Percentiles rank a stretch among this genome's conserved stretches.
These are phyloP conservation scores for Antechinus stuartii DNA, from an alignment of 2,113 vertebrate genomes.

Conservation along the genomic window DNA sequence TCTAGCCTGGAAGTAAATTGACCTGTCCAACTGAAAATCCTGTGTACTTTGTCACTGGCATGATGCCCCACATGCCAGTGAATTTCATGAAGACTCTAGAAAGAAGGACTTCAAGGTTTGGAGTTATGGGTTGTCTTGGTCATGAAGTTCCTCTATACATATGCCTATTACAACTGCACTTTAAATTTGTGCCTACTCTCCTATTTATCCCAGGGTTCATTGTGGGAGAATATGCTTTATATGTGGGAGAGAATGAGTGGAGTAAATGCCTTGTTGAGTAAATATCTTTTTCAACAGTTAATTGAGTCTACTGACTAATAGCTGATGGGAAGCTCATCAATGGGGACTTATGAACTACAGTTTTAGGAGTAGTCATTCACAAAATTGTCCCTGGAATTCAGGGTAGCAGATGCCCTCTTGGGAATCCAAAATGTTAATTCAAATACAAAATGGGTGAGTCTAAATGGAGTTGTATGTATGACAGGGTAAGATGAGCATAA, in stretches of 20 bases:
- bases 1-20: not conserved
- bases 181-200: not conserved
- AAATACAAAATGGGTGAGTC: not conserved
- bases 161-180: not conserved
- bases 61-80: not conserved
- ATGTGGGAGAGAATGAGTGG: too few relatives aligned
- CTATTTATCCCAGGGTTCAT: not conserved
- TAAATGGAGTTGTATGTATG: not conserved
- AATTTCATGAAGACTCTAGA: not conserved
- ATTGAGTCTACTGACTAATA: not conserved
- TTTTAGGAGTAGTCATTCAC: not conserved
- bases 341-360: not conserved
- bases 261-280: not conserved
- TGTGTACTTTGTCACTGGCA: not conserved
- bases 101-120: not conserved
- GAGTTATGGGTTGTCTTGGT: not conserved
- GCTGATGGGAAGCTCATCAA: not conserved
- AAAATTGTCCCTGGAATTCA: not conserved
- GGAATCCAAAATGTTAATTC: not conserved
- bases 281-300: not conserved
- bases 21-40: not conserved
- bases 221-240: not conserved
- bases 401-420: not conserved
- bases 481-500: not conserved
- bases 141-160: not conserved